Evolutionary conservation across 2,888 invertebrate species (phyloP).

Genomic region (Pristionchus maxplancki): DNA sequence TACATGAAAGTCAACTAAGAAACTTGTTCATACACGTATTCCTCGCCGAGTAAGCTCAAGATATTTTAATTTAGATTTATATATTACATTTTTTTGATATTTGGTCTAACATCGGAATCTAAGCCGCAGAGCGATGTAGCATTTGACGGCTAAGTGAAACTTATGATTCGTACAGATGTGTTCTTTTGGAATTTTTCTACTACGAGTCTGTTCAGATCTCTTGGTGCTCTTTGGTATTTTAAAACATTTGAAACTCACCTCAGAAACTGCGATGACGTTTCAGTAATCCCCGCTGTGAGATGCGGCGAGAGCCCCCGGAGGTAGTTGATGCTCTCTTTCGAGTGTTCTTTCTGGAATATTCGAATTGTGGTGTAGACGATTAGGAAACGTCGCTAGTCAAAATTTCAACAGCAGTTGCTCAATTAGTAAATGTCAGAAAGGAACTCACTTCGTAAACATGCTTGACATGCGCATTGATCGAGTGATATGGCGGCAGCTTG

Average conservation of each 20-base stretch:
- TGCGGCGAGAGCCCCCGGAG: not conserved
- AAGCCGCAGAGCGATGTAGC: too few species aligned
- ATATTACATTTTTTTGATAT: too few species aligned
- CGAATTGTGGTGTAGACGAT: not conserved
- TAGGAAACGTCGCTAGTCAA: not conserved
- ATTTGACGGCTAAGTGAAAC: too few species aligned
- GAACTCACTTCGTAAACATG: conserved; percentile 67
- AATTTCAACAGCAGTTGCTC: not conserved
- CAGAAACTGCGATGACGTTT: not conserved
- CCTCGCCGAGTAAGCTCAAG: too few species aligned
- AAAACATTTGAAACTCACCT: not conserved
- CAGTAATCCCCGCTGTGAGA: conserved; percentile 7
- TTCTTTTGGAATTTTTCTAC: too few species aligned
- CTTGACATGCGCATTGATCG: conserved; percentile 74
- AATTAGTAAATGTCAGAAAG: not conserved
- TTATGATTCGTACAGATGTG: too few species aligned
- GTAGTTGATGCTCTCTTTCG: conserved; percentile 29
- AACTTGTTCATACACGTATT: too few species aligned
- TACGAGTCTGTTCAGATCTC: too few species aligned
- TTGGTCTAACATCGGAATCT: too few species aligned
- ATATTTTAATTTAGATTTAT: too few species aligned
- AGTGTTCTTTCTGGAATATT: not conserved
- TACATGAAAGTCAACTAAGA: too few species aligned
- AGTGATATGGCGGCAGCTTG: conserved; percentile 72
- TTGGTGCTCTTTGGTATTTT: not conserved